phyloP scores from a whole-genome alignment of 1,140 invertebrate species.

The Drosophila tani region DNA sequence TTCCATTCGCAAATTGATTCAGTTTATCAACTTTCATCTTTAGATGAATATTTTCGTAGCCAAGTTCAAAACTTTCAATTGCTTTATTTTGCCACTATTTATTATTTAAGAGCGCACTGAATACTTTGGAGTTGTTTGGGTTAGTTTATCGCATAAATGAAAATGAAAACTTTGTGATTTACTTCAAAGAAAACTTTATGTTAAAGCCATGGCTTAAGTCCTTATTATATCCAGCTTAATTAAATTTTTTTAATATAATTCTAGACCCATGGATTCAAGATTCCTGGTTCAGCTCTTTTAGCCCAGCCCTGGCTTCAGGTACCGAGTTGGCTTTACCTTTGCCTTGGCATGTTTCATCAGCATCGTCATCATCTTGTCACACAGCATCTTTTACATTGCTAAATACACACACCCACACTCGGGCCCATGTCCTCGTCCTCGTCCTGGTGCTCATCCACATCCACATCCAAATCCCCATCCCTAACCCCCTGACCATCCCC shows the following conservation, averaged over 20 bases:
- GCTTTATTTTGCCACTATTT: slow-evolving; percentile 20
- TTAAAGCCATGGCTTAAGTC: no score
- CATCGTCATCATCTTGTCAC: slow-evolving; percentile 62
- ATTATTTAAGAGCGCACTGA: slow-evolving; percentile 3
- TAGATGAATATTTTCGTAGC: slow-evolving; percentile 14
- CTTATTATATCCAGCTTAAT: not conserved
- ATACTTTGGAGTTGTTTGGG: not conserved
- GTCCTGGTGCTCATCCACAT: slow-evolving; percentile 10
- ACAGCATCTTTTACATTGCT: slow-evolving; percentile 42
- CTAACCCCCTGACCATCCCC: slow-evolving; percentile 4
- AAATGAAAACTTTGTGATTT: not conserved
- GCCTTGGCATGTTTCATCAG: slow-evolving; percentile 65
- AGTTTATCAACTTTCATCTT: slow-evolving; percentile 31
- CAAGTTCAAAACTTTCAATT: slow-evolving; percentile 27
- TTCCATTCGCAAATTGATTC: slow-evolving; percentile 51
- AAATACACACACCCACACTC: slow-evolving; percentile 34
- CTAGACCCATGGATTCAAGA: not conserved
- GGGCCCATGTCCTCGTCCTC: slow-evolving; percentile 12
- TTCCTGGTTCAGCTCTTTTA: not conserved
- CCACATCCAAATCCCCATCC: slow-evolving; percentile 11
- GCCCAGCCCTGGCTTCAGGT: slow-evolving; percentile 49
- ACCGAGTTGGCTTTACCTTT: slow-evolving; percentile 55
- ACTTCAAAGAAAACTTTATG: not conserved
- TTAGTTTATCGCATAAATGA: not conserved
- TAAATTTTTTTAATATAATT: not conserved